A percentile compares a stretch with the other conserved stretches of the same genome.
These are phyloP conservation scores for Saguinus oedipus DNA, from an alignment of 2,797 vertebrate genomes.

Conservation along the genomic window DNA sequence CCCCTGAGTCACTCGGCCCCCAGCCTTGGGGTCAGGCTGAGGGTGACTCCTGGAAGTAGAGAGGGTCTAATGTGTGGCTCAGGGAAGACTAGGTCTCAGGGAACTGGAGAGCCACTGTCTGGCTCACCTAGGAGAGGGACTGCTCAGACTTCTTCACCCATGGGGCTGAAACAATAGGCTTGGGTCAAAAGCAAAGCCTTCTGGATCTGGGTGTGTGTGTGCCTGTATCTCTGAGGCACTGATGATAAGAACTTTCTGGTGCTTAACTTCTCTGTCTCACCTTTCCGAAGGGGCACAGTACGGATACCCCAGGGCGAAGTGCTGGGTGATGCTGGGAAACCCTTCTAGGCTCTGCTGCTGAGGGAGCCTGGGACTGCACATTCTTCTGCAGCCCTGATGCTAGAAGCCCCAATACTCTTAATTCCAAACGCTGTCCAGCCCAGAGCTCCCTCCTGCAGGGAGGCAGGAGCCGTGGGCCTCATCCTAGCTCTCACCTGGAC, in stretches of 20 bases:
- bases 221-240: accelerated
- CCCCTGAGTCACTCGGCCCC: neutral
- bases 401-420: accelerated
- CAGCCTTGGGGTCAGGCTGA: neutral
- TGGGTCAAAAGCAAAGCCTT: neutral
- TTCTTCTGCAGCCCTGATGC: neutral
- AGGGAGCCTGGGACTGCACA: neutral
- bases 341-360: neutral
- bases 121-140: neutral
- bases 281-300: neutral
- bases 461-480: neutral
- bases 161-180: neutral
- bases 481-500: neutral
- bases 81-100: neutral
- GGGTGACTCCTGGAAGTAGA: neutral
- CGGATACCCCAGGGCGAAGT: accelerated
- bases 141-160: neutral
- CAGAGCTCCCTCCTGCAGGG: neutral
- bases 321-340: neutral
- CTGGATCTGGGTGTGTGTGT: neutral
- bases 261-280: neutral
- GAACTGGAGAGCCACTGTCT: neutral
- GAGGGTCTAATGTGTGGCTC: neutral
- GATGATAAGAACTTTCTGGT: neutral
- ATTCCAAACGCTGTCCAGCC: neutral